Conservation (phyloP, 2,797 vertebrate species). For the Phyllotis vaccarum region DNA sequence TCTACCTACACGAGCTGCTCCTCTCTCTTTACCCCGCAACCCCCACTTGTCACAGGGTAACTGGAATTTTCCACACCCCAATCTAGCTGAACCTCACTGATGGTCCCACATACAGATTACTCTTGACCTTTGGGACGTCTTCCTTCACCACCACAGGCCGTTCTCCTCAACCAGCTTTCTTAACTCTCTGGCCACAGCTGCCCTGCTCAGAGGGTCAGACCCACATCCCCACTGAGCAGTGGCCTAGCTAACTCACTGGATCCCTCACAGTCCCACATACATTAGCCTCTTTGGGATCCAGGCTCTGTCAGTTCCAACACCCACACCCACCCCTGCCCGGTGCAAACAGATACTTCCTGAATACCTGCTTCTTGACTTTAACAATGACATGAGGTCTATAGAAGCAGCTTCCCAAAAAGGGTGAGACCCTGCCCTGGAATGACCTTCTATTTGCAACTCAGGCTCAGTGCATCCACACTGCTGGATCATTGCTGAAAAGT, state of each 20-base stretch:
- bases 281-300: neutral
- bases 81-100: neutral
- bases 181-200: neutral
- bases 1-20: neutral
- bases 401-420: neutral
- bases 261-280: neutral
- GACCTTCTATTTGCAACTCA: neutral
- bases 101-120: no score
- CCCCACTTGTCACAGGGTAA: no score
- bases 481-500: neutral
- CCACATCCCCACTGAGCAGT: no score
- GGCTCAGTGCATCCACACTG: neutral
- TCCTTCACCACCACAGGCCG: neutral
- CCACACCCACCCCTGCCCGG: neutral
- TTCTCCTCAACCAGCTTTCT: neutral
- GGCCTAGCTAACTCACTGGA: neutral
- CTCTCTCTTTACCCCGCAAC: neutral
- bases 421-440: neutral
- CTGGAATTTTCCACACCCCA: neutral
- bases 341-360: neutral
- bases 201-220: neutral
- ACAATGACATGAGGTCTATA: neutral
- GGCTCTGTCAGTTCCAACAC: neutral
- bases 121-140: neutral
- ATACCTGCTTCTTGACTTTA: neutral